Base-by-base conservation (phyloP, 2,113 vertebrate species). In the Gulo gulo region DNA sequence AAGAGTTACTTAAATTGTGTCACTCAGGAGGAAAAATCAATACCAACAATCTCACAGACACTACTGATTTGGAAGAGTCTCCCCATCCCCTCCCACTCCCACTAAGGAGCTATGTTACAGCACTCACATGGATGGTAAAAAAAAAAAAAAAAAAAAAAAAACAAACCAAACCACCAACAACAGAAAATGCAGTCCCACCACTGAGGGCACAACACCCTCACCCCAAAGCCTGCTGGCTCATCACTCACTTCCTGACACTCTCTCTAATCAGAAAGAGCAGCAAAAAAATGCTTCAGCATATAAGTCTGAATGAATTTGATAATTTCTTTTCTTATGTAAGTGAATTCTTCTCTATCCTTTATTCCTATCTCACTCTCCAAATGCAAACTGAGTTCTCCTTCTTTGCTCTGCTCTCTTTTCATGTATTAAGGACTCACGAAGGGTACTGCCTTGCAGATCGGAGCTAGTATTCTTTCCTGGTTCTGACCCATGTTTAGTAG, bases 361-460 rank as follows among this genome's bases (percentile, higher is more conserved):
- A 96, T 97, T 98, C 94, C 85, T 97, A 88, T 96, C 95, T 98
- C 96, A 98, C 91, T 98, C 61, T 91, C 97, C 92, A 95, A 98
- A 98, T 98, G 98, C 97, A 99, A 99, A 98, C 94, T 91, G 57
- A 98, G 97, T 97, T 97, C 96, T 69, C 84, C 95, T 98, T 98
- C 97, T 98, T 97, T 97, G 97, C 96, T 95, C 98, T 97, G 94
- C 94, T 98, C 98, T 98, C 98, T 98, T 98, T 98, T 98, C 92
- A 95, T 97, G 97, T 98, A 98, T 98, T 98, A 98, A 97, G 94
- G 97, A 92, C 97, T 98, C 98, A 99, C 98, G 98, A 98, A 98
- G 98, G 97, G 97, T 97, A 74, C 95, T 97, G 97, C 95, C 97
- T 98, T 98, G 92, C 90, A 87, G 96, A 98, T 94, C 57, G 79